Evolutionary conservation across 2,113 vertebrate genomes (phyloP).

Genomic region (Micromys minutus): DNA sequence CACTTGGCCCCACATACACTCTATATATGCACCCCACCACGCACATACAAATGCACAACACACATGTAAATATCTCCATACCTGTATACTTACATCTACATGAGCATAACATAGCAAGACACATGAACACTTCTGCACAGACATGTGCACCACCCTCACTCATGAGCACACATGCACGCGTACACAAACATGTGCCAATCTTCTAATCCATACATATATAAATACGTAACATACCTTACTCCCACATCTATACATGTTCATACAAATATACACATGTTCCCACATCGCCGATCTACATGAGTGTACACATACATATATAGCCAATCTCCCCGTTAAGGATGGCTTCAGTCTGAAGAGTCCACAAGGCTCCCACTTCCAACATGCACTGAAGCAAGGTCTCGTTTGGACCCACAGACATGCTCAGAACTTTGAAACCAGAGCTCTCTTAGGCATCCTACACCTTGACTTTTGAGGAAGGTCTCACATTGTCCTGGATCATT

Average conservation of each 20-base stretch:
- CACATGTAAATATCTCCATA: background rate
- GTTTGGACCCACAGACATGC: slow-evolving; percentile 70
- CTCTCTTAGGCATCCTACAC: too few relatives aligned
- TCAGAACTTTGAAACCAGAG: too few relatives aligned
- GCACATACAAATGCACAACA: background rate
- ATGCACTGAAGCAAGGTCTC: slow-evolving; percentile 66
- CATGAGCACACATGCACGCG: background rate
- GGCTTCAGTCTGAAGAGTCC: background rate
- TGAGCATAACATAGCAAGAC: background rate
- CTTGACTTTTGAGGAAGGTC: too few relatives aligned
- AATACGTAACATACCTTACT: background rate
- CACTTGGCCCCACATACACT: background rate
- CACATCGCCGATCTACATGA: background rate
- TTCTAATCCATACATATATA: background rate
- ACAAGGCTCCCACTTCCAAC: slow-evolving; percentile 29
- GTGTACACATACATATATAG: background rate
- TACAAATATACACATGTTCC: background rate
- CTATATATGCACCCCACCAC: background rate
- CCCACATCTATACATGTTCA: background rate
- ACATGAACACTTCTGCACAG: background rate
- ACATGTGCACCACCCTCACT: background rate
- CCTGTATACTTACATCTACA: too few relatives aligned
- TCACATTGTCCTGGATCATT: too few relatives aligned
- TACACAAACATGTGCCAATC: background rate
- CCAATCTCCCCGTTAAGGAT: background rate